Base-by-base conservation (phyloP, 2,797 vertebrate species). In the Limosa lapponica region DNA sequence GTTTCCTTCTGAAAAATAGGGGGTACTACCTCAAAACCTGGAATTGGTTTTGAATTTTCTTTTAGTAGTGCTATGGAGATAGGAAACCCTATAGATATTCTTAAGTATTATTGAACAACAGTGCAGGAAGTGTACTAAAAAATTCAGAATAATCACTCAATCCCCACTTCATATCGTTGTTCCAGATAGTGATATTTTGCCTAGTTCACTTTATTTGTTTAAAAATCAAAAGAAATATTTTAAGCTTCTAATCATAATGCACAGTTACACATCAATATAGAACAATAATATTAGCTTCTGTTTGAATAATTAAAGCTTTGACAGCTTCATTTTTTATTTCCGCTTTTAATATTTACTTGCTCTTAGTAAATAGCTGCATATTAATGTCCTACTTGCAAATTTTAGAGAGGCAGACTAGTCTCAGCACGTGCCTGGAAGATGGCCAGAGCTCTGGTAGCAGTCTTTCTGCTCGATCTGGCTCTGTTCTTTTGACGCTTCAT, bases 401-500 rank as follows among this genome's bases (percentile, higher is more conserved):
- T 77, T 86, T 61, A 73, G 57, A 41, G 32, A 70, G 16, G 19
- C 44, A 43, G 11, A 58, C 86, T 71, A 90, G 20, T 44, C 34
- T 78, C 37, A 64, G 43, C 41, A 22, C 22, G 18, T 74, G 11
- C 14, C 43, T 75, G 52, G 43, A 79, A 84, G 43, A 34, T 48
- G 65, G 41, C 44, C 73, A 66, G 37, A 75, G 20, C 16, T 61
- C 39, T 78, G 28, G 32, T 49, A 34, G 41, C 44, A 34, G 17
- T 41, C 14, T 0, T 59, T 37, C 27, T 72, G 18, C n/a, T 79
- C 1, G 0, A 2, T 58, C 13, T 49, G 12, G 13, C 49, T 89
- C 19, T 59, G 27, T 17, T 19, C 22, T 87, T 90, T 27, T 69
- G 46, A 32, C 75, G 43, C 13, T 37, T 65, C 0, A 0, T 82